Percentiles rank a stretch among this genome's conserved stretches.
Evolutionary conservation across 2,797 vertebrate species (phyloP).

Genomic region (Amazonetta brasiliensis): DNA sequence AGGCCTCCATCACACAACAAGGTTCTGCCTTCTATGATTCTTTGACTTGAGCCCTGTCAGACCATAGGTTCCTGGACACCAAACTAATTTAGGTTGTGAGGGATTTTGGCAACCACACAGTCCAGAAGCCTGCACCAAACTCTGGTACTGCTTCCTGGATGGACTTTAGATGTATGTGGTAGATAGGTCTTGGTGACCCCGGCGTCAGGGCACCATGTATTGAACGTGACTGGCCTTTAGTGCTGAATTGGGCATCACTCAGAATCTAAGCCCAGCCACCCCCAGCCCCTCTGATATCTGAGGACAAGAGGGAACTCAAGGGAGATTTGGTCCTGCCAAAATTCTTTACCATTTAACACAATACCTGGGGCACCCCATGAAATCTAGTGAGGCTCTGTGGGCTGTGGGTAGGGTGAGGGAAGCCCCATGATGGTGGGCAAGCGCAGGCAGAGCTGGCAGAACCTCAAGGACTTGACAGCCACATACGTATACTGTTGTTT

Average conservation of each 20-base stretch:
- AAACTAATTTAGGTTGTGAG: too few species aligned
- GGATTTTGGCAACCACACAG: not conserved
- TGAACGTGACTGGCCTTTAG: too few species aligned
- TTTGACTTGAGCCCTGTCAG: too few species aligned
- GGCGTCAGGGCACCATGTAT: not conserved
- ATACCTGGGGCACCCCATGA: not conserved
- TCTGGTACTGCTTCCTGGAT: not conserved
- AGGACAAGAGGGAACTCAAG: too few species aligned
- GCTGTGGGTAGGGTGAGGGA: not conserved
- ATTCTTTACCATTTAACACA: too few species aligned
- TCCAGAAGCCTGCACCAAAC: not conserved
- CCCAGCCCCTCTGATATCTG: too few species aligned
- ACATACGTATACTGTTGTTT: not conserved
- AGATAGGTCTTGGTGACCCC: not conserved
- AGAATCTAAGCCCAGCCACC: too few species aligned
- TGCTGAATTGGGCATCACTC: too few species aligned
- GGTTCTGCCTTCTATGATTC: not conserved
- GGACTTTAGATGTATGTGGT: not conserved
- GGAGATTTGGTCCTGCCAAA: too few species aligned
- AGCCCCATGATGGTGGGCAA: not conserved
- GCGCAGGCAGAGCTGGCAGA: not conserved
- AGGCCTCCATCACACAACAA: not conserved
- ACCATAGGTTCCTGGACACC: too few species aligned
- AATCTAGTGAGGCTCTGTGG: not conserved
- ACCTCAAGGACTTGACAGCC: not conserved